A percentile compares a stretch with the other conserved stretches of the same genome.
Conservation (phyloP, 2,113 vertebrate species). For the Coracopsis vasa region DNA sequence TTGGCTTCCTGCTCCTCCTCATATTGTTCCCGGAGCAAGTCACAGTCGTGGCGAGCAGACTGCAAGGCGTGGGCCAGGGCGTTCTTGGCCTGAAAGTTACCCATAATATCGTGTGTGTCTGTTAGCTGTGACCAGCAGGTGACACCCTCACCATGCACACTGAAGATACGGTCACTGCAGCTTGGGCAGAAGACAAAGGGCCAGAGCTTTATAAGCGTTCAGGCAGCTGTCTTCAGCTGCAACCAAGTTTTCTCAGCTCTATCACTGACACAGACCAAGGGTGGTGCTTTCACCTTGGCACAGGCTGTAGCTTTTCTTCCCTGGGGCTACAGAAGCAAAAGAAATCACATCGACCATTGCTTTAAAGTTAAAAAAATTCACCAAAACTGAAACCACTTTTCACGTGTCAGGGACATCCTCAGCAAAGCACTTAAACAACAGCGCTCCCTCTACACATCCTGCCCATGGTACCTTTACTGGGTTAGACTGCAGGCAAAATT, state of each 20-base stretch:
- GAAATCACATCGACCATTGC: background rate
- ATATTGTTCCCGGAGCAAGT: constrained; percentile 80
- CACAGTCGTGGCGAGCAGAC: constrained; percentile 81
- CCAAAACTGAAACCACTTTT: background rate
- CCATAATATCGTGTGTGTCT: background rate
- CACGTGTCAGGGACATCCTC: background rate
- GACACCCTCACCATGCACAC: background rate
- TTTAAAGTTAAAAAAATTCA: background rate
- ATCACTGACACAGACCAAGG: background rate
- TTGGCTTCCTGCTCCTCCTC: background rate
- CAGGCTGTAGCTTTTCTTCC: background rate
- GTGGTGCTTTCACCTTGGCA: background rate
- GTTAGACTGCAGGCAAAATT: background rate
- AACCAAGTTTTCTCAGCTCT: background rate
- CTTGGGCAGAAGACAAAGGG: background rate
- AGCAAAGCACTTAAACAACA: background rate
- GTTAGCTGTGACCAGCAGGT: background rate
- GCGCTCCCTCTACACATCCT: background rate
- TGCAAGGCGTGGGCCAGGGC: constrained; percentile 82
- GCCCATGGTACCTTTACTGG: background rate
- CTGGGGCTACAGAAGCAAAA: background rate
- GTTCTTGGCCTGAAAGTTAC: constrained; percentile 77
- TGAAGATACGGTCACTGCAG: background rate
- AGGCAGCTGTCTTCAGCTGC: background rate
- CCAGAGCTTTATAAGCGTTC: background rate